Evolutionary conservation across 2,888 invertebrate species (phyloP).

Genomic region (Argyresthia goedartella): DNA sequence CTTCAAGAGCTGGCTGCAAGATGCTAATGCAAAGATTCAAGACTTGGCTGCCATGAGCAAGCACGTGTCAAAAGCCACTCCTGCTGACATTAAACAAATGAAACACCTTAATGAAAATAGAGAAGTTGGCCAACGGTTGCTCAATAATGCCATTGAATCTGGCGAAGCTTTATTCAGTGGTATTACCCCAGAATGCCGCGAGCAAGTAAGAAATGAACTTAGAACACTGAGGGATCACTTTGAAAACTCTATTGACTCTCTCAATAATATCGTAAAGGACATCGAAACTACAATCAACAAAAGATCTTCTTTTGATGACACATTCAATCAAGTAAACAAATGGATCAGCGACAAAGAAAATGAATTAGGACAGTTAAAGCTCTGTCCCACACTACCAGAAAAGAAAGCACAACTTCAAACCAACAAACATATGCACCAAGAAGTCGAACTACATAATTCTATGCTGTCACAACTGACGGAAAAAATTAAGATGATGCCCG

Average conservation of each 20-base stretch:
- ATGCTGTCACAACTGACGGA: conserved; percentile 87
- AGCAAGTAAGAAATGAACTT: conserved; percentile 85
- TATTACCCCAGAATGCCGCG: conserved; percentile 89
- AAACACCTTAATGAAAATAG: conserved; percentile 80
- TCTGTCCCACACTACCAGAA: conserved; percentile 86
- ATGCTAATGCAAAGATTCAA: conserved; percentile 81
- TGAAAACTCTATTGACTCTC: conserved; percentile 86
- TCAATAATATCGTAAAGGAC: conserved; percentile 87
- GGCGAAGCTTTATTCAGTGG: conserved; percentile 91
- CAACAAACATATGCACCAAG: conserved; percentile 85
- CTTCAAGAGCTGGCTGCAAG: conserved; percentile 84
- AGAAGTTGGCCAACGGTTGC: conserved; percentile 81
- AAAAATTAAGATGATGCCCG: conserved; percentile 82
- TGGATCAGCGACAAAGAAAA: conserved; percentile 88
- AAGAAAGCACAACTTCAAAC: conserved; percentile 90
- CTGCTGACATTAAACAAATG: conserved; percentile 81
- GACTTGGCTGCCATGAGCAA: conserved; percentile 80
- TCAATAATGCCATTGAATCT: conserved; percentile 85
- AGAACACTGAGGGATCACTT: conserved; percentile 84
- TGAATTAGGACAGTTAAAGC: conserved; percentile 77
- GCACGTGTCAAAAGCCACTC: conserved; percentile 79
- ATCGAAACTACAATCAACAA: conserved; percentile 92
- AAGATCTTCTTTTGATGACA: conserved; percentile 93
- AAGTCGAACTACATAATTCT: conserved; percentile 87
- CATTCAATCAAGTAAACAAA: conserved; percentile 86